Conservation (phyloP, 53 echinoderm and acorn worm genomes). For the Arbacia lixula region DNA sequence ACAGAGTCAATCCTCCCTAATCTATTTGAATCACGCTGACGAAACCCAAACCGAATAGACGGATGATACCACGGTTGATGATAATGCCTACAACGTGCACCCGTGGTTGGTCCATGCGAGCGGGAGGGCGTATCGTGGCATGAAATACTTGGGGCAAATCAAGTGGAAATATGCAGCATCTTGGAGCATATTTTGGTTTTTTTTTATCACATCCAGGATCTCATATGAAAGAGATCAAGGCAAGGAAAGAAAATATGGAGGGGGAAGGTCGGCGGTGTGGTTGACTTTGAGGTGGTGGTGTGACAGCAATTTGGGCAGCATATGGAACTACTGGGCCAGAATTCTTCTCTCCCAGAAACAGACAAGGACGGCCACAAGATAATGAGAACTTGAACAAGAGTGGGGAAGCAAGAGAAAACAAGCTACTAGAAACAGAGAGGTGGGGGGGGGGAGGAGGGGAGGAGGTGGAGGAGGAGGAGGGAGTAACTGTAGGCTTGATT, state of each 20-base stretch:
- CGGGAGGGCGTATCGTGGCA: conserved; percentile 5
- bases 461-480: neutral
- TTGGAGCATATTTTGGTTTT: neutral
- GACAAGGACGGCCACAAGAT: conserved; percentile 21
- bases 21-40: conserved; percentile 17
- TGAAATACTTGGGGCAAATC: neutral
- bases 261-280: conserved; percentile 16
- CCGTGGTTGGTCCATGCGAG: conserved; percentile 21
- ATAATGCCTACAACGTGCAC: conserved; percentile 26
- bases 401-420: too few species aligned
- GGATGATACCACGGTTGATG: neutral
- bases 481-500: too few species aligned
- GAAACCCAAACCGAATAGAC: conserved; percentile 33
- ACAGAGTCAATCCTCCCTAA: conserved; percentile 37
- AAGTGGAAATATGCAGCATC: conserved; percentile 40
- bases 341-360: conserved; percentile 17
- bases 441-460: neutral
- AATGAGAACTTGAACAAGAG: conserved; percentile 42
- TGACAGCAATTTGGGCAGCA: conserved; percentile 29
- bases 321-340: conserved; percentile 33
- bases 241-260: conserved; percentile 8
- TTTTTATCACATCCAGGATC: conserved; percentile 34
- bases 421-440: neutral
- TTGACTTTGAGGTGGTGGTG: neutral
- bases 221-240: conserved; percentile 46